Evolutionary conservation across 2,113 vertebrate genomes (phyloP).

Genomic region (Festucalex cinctus): DNA sequence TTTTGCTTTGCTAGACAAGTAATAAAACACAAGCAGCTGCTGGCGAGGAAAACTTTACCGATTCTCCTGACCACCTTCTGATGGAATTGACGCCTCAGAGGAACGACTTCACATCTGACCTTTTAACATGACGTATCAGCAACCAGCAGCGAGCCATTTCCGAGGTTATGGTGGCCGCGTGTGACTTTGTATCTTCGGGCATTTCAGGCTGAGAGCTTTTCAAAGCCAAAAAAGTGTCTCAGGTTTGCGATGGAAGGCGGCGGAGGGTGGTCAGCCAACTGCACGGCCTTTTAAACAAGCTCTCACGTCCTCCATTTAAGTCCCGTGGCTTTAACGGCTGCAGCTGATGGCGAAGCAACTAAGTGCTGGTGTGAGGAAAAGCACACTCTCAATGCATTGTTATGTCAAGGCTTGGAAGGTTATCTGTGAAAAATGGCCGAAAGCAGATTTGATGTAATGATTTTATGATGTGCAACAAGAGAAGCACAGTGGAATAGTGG

Average conservation of each 20-base stretch:
- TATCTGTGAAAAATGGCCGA: background rate
- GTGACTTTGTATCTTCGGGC: conserved; percentile 33
- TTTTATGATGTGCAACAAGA: background rate
- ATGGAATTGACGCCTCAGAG: conserved; percentile 21
- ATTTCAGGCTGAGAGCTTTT: conserved; percentile 8
- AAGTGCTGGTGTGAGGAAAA: conserved; percentile 27
- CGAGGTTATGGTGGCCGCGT: conserved; percentile 34
- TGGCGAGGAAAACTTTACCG: background rate
- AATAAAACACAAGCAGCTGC: background rate
- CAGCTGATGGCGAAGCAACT: conserved; percentile 16
- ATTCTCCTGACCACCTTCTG: conserved; percentile 42
- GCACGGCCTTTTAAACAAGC: conserved; percentile 30
- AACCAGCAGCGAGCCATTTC: conserved; percentile 46
- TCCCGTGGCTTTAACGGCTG: conserved; percentile 39
- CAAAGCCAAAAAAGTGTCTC: conserved; percentile 19
- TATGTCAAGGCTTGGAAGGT: conserved; percentile 1
- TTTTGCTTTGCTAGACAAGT: background rate
- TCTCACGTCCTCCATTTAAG: conserved; percentile 47
- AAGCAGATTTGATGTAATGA: background rate
- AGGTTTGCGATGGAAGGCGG: conserved; percentile 24
- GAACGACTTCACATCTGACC: conserved; percentile 45
- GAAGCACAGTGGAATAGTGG: background rate
- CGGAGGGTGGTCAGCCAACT: no score
- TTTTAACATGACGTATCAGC: conserved; percentile 44
- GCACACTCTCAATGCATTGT: conserved; percentile 5